These are phyloP conservation scores for Apeltes quadracus DNA, from an alignment of 2,113 vertebrate species.

Conservation along the genomic window DNA sequence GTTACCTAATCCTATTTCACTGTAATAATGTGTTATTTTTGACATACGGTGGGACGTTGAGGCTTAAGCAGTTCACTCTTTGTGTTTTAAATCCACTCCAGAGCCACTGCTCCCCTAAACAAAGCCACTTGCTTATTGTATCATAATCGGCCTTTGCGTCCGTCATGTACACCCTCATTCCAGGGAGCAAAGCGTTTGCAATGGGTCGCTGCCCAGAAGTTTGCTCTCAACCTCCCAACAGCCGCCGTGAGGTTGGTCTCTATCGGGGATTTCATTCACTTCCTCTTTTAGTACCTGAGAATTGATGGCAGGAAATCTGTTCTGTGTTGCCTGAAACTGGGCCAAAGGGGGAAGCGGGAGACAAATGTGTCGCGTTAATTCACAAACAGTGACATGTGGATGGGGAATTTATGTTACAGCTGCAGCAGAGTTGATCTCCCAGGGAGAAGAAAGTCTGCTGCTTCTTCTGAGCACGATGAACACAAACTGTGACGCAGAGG, in stretches of 20 bases:
- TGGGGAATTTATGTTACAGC: not conserved
- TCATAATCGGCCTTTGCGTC: not conserved
- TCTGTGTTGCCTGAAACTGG: constrained; percentile 6
- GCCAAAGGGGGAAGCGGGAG: constrained; percentile 14
- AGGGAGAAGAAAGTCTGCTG: not conserved
- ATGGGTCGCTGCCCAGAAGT: constrained; percentile 7
- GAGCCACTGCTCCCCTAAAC: constrained; percentile 8
- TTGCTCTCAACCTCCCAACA: constrained; percentile 18
- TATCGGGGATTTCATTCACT: constrained; percentile 28
- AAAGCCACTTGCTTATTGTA: constrained; percentile 16
- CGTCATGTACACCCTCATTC: not conserved
- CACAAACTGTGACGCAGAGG: too few species aligned
- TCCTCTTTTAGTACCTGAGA: constrained; percentile 29
- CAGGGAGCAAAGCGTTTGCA: constrained; percentile 11
- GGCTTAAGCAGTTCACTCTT: too few species aligned
- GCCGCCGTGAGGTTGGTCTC: not conserved
- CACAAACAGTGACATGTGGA: not conserved
- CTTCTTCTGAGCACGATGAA: not conserved
- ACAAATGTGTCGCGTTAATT: not conserved
- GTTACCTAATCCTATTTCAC: too few species aligned
- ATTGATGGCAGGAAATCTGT: constrained; percentile 52
- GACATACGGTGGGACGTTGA: too few species aligned
- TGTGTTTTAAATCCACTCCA: constrained; percentile 16
- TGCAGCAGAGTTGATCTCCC: not conserved
- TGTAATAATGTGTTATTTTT: too few species aligned